Percentiles rank a stretch among this genome's conserved stretches.
Evolutionary conservation across 2,888 invertebrate species (phyloP).

Genomic region (Eilema depressum): DNA sequence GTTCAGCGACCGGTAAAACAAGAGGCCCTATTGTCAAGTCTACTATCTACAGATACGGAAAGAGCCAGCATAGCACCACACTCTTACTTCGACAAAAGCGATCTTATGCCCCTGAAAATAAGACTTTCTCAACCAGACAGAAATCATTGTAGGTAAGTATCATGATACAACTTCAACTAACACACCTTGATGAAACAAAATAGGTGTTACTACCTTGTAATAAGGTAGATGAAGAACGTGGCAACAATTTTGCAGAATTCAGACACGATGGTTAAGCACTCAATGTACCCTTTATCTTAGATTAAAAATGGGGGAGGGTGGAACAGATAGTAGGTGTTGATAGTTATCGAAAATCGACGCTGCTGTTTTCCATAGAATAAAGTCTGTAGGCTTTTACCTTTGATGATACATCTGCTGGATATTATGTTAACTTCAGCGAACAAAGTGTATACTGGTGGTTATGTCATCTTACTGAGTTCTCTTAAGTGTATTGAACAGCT

Average conservation of each 20-base stretch:
- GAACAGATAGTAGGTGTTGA: slow-evolving; percentile 52
- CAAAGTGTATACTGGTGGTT: background rate
- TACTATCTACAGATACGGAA: slow-evolving; percentile 76
- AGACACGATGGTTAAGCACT: slow-evolving; percentile 80
- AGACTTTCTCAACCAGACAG: slow-evolving; percentile 16
- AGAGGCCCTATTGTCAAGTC: slow-evolving; percentile 81
- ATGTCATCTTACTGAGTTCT: background rate
- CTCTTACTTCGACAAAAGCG: slow-evolving; percentile 38
- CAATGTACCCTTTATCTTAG: slow-evolving; percentile 85
- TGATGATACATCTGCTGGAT: slow-evolving; percentile 1
- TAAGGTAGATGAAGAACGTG: slow-evolving; percentile 33
- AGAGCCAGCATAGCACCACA: slow-evolving; percentile 52
- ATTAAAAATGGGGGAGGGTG: slow-evolving; percentile 78
- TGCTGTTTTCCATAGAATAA: slow-evolving; percentile 33
- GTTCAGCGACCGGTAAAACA: slow-evolving; percentile 82
- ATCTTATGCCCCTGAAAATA: slow-evolving; percentile 39
- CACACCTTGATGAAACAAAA: slow-evolving; percentile 13
- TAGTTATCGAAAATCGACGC: slow-evolving; percentile 55
- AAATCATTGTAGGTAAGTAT: slow-evolving; percentile 54
- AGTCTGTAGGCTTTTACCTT: slow-evolving; percentile 40
- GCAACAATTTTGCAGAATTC: slow-evolving; percentile 50
- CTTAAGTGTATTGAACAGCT: background rate
- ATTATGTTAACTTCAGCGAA: slow-evolving; percentile 8
- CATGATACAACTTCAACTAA: slow-evolving; percentile 48
- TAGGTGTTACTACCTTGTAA: slow-evolving; percentile 1